Base-by-base conservation (phyloP, 2,888 invertebrate species). In the Stenchaetothrips biformis region DNA sequence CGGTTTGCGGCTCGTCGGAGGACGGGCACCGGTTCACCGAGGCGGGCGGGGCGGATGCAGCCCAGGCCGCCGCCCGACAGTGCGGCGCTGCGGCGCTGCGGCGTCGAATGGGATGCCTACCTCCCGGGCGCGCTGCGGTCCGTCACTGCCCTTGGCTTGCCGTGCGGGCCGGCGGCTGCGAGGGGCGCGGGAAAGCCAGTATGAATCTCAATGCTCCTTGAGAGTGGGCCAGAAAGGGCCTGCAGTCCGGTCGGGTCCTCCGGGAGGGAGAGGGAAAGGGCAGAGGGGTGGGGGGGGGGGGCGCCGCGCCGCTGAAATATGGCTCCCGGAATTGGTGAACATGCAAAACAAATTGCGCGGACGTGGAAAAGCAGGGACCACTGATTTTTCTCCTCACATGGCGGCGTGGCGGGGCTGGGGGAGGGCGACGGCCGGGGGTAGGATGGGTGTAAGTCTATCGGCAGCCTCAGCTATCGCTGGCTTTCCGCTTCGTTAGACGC, bases 271-370 rank as follows among this genome's bases (percentile, higher is more conserved):
- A 37, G 37, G 37, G 37, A 37, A 4, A 13, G 53, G 13, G 16
- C 21, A 67, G n/a, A 18, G 53, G 16, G 4, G 13, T 4, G 4
- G 37, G 4, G 37, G 6, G 53, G 53, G 4, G 21, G 8, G 67
- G 67, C n/a, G 21, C 21, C 0, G 67, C 25, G 25, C 0, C 21
- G n/a, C 25, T 74, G 67, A 74, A 74, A 74, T 74, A 74, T 74
- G 67, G 67, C 67, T 21, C 25, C 67, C 67, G 67, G 67, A 74
- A 74, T 74, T 74, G 67, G 67, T 25, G 67, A 74, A 21, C 67
- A 74, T 74, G 67, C 67, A 74, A 74, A 74, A 74, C 67, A 74
- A 74, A 74, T 74, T 74, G 67, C 67, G 9, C 67, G 67, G 25
- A 21, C 67, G 67, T 67, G 67, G 53, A 53, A 53, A 53, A 18